These are phyloP conservation scores for Lasioglossum pauxillum DNA, from an alignment of 2,888 invertebrate genomes.

Conservation along the genomic window DNA sequence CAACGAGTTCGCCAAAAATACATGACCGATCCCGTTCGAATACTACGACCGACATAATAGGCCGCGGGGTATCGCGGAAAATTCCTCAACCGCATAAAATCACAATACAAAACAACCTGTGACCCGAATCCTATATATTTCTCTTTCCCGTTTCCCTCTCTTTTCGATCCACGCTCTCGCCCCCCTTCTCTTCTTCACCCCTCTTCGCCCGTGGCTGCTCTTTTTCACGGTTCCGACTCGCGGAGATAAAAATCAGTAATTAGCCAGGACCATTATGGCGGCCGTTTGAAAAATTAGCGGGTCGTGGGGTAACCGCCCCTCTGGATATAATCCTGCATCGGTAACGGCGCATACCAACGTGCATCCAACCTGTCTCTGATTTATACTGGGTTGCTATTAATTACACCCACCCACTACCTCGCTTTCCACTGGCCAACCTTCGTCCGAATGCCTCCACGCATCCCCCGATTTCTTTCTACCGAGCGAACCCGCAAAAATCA, in stretches of 20 bases:
- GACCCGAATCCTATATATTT: conserved; percentile 60
- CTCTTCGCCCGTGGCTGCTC: conserved; percentile 7
- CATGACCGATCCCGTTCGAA: conserved; percentile 18
- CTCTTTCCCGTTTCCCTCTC: conserved; percentile 31
- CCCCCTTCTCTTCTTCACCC: not conserved
- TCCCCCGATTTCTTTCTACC: conserved; percentile 15
- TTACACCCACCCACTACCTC: conserved; percentile 72
- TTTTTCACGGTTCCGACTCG: conserved; percentile 70
- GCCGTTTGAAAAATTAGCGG: conserved; percentile 84
- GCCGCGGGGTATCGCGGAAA: conserved; percentile 40
- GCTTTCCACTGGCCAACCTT: conserved; percentile 48
- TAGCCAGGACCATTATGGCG: conserved; percentile 83
- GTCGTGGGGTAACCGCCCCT: conserved; percentile 83
- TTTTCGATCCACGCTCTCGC: conserved; percentile 22
- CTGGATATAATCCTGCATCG: conserved; percentile 82
- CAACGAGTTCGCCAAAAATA: conserved; percentile 30
- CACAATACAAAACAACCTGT: conserved; percentile 51
- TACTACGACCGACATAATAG: conserved; percentile 22
- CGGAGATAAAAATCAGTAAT: conserved; percentile 84
- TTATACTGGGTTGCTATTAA: conserved; percentile 84
- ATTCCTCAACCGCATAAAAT: conserved; percentile 53
- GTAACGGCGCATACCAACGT: conserved; percentile 76
- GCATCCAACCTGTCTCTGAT: conserved; percentile 83
- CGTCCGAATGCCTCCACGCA: conserved; percentile 14
- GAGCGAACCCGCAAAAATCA: conserved; percentile 16